A percentile compares a stretch with the other conserved stretches of the same genome.
Conservation (phyloP, 2,113 vertebrate species). For the Centrocercus urophasianus region DNA sequence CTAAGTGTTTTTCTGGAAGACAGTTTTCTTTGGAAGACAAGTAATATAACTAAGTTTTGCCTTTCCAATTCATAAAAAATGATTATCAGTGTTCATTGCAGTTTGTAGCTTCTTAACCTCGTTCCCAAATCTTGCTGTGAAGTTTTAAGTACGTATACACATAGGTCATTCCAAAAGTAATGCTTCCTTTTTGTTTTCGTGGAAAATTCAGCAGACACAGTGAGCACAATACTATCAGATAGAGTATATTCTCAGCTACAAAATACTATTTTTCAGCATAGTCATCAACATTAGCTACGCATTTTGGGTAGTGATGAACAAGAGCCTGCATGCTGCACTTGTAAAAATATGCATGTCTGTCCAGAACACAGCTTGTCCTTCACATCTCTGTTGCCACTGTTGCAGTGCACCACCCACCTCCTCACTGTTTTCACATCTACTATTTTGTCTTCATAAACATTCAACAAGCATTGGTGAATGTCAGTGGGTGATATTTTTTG, state of each 20-base stretch:
- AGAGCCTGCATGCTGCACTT: neutral
- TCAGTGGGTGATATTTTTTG: neutral
- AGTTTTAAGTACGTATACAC: neutral
- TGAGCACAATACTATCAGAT: neutral
- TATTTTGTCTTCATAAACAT: neutral
- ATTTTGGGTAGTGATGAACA: neutral
- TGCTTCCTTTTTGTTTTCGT: too few species aligned
- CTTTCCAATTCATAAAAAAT: neutral
- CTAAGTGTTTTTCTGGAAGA: neutral
- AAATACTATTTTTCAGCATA: neutral
- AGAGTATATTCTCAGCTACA: neutral
- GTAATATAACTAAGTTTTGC: neutral
- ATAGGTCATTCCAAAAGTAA: too few species aligned
- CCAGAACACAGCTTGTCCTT: neutral
- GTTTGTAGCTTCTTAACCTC: neutral
- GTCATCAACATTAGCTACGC: neutral
- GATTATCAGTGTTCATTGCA: neutral
- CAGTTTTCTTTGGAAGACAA: neutral
- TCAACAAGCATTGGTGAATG: neutral
- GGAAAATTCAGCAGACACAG: neutral
- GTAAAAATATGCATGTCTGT: neutral
- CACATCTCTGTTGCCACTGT: neutral
- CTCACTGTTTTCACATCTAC: neutral
- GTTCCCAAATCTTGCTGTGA: neutral
- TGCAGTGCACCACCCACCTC: neutral